phyloP scores from a whole-genome alignment of 2,113 vertebrate species.

The Ramphastos sulfuratus region DNA sequence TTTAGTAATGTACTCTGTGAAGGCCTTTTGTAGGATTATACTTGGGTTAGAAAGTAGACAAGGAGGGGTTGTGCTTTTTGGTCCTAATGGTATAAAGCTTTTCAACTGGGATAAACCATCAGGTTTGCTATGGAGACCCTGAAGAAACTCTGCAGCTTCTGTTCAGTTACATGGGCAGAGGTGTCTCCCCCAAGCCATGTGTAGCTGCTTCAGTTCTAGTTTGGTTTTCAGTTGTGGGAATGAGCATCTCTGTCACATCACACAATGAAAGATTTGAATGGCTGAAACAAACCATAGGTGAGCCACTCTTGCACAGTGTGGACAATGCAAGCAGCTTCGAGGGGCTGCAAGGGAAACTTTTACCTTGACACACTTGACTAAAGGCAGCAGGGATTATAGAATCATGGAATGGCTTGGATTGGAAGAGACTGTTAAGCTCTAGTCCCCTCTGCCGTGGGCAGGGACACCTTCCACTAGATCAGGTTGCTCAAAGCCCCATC shows the following conservation, averaged over 20 bases:
- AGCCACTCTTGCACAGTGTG: neutral
- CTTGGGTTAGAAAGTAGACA: neutral
- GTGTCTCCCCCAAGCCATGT: neutral
- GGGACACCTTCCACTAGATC: too few relatives aligned
- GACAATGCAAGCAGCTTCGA: neutral
- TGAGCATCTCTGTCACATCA: neutral
- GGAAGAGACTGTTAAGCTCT: too few relatives aligned
- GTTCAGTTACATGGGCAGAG: neutral
- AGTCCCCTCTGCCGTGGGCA: too few relatives aligned
- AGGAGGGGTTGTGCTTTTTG: neutral
- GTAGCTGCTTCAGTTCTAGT: neutral
- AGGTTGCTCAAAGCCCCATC: too few relatives aligned
- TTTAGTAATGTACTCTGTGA: neutral
- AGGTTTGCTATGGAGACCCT: neutral
- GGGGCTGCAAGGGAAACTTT: neutral
- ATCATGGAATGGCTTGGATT: too few relatives aligned
- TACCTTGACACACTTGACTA: neutral
- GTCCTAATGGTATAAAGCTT: neutral
- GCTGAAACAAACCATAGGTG: neutral
- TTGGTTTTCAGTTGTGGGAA: neutral
- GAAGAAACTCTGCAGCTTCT: neutral
- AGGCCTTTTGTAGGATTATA: neutral
- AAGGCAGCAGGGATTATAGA: neutral
- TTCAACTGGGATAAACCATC: neutral
- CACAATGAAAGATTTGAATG: neutral